Evolutionary conservation across 2,113 vertebrate genomes (phyloP).

Genomic region (Carassius gibelio): DNA sequence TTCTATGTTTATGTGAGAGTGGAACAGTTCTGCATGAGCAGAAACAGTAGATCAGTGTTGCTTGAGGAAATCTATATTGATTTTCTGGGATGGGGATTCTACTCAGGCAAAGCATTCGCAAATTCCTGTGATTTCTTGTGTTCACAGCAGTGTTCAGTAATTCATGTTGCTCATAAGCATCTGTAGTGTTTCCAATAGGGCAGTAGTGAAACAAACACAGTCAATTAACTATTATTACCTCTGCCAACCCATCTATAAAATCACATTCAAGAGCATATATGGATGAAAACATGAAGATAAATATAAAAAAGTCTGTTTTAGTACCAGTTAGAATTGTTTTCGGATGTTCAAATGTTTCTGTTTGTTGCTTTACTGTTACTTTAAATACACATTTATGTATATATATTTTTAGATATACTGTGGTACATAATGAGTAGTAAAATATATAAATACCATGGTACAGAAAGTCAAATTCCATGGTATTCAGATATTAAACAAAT

Average conservation of each 20-base stretch:
- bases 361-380: too few species aligned
- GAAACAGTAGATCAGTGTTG: conserved; percentile 52
- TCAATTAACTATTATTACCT: neutral
- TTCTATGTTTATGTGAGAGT: conserved; percentile 17
- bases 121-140: conserved; percentile 26
- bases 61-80: conserved; percentile 49
- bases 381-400: too few species aligned
- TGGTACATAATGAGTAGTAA: too few species aligned
- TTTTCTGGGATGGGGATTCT: conserved; percentile 21
- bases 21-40: conserved; percentile 43
- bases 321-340: neutral
- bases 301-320: neutral
- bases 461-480: too few species aligned
- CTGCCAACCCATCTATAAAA: neutral
- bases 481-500: too few species aligned
- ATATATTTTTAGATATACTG: too few species aligned
- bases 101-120: conserved; percentile 21
- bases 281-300: neutral
- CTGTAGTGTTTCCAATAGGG: neutral
- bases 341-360: neutral
- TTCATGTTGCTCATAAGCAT: neutral
- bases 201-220: neutral
- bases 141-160: neutral
- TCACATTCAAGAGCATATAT: too few species aligned
- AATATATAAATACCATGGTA: too few species aligned